Percentiles rank a stretch among this genome's conserved stretches.
Evolutionary conservation across 1,140 invertebrate species (phyloP).

Genomic region (Scaptomyza montana): DNA sequence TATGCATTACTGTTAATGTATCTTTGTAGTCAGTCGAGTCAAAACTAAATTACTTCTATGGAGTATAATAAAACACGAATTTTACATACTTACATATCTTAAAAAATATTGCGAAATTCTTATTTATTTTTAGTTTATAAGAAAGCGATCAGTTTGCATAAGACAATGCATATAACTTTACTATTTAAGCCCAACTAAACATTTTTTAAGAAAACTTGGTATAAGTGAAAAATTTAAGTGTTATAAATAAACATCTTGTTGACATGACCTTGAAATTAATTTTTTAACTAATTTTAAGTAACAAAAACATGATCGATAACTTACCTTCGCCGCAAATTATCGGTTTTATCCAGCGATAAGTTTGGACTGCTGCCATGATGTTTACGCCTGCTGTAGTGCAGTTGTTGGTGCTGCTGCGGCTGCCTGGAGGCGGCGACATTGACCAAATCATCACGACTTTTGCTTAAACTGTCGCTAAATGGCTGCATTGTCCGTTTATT

Average conservation of each 20-base stretch:
- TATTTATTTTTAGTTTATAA: no score
- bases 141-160: no score
- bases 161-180: no score
- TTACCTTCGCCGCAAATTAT: conserved; percentile 79
- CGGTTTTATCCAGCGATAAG: conserved; percentile 75
- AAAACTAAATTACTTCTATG: no score
- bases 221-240: no score
- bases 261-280: conserved; percentile 44
- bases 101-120: no score
- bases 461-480: conserved; percentile 77
- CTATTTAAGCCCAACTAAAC: no score
- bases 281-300: neutral
- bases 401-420: conserved; percentile 49
- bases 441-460: conserved; percentile 82
- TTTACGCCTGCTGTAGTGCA: conserved; percentile 56
- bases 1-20: neutral
- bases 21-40: neutral
- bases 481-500: conserved; percentile 74
- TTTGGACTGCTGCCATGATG: conserved; percentile 82
- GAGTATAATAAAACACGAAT: no score
- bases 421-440: conserved; percentile 62
- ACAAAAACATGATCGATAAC: conserved; percentile 14
- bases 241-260: neutral
- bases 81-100: no score
- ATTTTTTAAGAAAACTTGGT: no score